These are phyloP conservation scores for Panopea generosa DNA, from an alignment of 2,888 invertebrate species.

Conservation along the genomic window DNA sequence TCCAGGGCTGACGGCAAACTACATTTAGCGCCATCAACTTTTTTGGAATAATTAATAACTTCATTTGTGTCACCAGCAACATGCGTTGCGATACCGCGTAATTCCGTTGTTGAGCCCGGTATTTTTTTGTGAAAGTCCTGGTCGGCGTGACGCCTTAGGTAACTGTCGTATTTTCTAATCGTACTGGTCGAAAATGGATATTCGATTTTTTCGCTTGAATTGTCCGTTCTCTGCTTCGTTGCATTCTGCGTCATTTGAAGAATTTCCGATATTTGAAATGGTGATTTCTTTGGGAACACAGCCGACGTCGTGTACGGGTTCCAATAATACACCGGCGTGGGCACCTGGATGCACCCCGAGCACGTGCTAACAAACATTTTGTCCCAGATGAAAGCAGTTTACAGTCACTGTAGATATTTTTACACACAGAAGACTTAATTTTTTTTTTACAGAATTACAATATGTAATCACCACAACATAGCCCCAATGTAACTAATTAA, in stretches of 20 bases:
- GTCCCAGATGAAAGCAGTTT: too few species aligned
- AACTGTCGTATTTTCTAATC: background rate
- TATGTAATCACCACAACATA: too few species aligned
- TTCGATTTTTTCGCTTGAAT: background rate
- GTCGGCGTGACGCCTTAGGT: background rate
- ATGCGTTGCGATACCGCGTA: background rate
- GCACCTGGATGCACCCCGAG: conserved; percentile 52
- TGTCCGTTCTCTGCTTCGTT: background rate
- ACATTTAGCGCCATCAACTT: conserved; percentile 30
- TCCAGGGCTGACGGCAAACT: conserved; percentile 72
- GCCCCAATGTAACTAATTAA: too few species aligned
- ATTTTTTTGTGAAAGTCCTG: background rate
- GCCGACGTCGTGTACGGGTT: conserved; percentile 41
- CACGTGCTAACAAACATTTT: conserved; percentile 54
- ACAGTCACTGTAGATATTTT: too few species aligned
- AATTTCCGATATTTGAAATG: conserved; percentile 65
- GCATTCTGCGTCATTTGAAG: conserved; percentile 49
- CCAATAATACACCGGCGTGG: conserved; percentile 59
- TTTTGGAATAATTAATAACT: conserved; percentile 39
- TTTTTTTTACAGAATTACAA: too few species aligned
- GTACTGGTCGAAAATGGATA: background rate
- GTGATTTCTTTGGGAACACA: conserved; percentile 33
- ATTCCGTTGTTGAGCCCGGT: background rate
- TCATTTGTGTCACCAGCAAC: background rate
- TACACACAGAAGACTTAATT: too few species aligned